Evolutionary conservation across 1,140 invertebrate species (phyloP), one percentile per base, ranked within the genome.

Genomic region (Neuroterus valhalla): DNA sequence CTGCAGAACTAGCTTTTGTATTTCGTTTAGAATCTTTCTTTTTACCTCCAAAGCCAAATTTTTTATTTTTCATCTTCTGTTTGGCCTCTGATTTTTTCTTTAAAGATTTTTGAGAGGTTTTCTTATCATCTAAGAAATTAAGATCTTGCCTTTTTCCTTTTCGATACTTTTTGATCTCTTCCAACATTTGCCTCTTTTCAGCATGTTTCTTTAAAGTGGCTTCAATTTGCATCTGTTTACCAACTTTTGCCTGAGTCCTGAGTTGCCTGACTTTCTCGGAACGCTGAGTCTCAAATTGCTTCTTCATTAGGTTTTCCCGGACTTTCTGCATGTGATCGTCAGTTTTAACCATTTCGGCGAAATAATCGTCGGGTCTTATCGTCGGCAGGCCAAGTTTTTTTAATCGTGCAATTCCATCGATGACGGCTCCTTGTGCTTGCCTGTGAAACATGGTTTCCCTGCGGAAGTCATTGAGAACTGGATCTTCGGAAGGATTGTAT

Each of bases 301-400:
- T 97, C 55, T 95, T 93, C 87, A 97, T 91, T 1, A 99, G 86
- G 83, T 95, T 95, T 84, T 95, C 92, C 66, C 97, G 92, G 0
- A 99, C 94, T 89, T 98, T 99, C 84, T 98, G 96, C 98, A 99
- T 99, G 79, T 99, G 98, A 48, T 93, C 92, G 90, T 99, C 98
- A 66, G 96, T 93, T 88, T 99, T 99, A 2, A 97, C 97, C 98
- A 99, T 99, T 92, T 99, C 96, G 1, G 98, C 98, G 91, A 98
- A 99, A 90, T 98, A 99, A 90, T 99, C 98, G 42, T 97, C 95
- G 0, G 98, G 98, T 72, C 96, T 92, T 84, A 93, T 94, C 0
- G 96, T 98, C 0, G 92, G 91, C 46, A 98, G 91, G 23, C 93
- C 93, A 3, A 97, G 84, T 76, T 93, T 92, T 66, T 96, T 94